A percentile compares a stretch with the other conserved stretches of the same genome.
phyloP scores from a whole-genome alignment of 2,888 invertebrate species.

The Rotaria macrura region DNA sequence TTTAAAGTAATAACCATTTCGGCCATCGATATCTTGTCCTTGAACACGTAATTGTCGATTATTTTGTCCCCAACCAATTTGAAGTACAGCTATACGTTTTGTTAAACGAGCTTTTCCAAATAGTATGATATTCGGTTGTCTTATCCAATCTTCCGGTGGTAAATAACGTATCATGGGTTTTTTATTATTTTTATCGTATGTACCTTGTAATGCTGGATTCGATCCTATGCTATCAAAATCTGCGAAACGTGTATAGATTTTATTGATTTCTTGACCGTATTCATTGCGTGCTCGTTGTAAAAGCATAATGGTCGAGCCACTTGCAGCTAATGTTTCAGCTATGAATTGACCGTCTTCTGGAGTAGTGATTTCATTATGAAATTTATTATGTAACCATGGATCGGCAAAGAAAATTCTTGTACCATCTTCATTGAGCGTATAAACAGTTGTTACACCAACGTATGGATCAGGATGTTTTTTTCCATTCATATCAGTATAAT shows the following conservation, averaged over 20 bases:
- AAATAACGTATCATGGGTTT: background rate
- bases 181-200: background rate
- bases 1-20: background rate
- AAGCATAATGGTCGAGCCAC: background rate
- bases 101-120: background rate
- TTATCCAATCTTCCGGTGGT: background rate
- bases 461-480: constrained; percentile 15
- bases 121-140: background rate
- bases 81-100: background rate
- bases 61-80: constrained; percentile 17
- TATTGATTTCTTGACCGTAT: background rate
- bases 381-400: constrained; percentile 12
- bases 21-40: background rate
- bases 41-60: constrained; percentile 8
- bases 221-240: constrained; percentile 17
- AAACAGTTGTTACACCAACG: constrained; percentile 7
- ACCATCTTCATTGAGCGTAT: background rate
- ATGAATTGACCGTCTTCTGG: constrained; percentile 17
- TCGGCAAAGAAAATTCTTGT: constrained; percentile 8
- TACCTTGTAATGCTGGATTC: background rate
- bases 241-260: background rate
- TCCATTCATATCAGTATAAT: constrained; percentile 19
- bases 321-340: background rate
- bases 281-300: background rate
- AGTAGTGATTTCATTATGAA: background rate